Percentiles rank a stretch among this genome's conserved stretches.
Evolutionary conservation across 2,113 vertebrate genomes (phyloP).

Genomic region (Anser brachyrhynchus): DNA sequence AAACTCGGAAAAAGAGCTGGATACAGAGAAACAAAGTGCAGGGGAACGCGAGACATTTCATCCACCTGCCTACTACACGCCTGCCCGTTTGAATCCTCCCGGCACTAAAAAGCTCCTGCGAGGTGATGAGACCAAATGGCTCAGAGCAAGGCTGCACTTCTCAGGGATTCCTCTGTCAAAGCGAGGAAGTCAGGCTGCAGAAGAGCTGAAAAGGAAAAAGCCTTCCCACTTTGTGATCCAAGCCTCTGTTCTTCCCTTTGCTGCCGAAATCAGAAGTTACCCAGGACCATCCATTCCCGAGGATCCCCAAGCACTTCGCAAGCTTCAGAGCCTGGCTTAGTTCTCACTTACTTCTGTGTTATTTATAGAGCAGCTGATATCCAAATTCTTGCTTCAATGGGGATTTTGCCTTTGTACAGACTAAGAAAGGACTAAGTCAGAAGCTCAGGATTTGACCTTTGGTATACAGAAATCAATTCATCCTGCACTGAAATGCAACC

Average conservation of each 20-base stretch:
- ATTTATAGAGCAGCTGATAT: slow-evolving; percentile 53
- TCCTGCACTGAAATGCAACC: neutral
- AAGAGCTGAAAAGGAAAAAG: neutral
- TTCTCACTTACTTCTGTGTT: slow-evolving; percentile 23
- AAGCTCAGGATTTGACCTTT: slow-evolving; percentile 58
- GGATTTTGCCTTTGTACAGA: slow-evolving; percentile 39
- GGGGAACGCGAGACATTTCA: neutral
- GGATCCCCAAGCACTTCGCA: slow-evolving; percentile 17
- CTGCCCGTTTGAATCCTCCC: neutral
- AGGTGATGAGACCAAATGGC: slow-evolving; percentile 43
- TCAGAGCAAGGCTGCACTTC: slow-evolving; percentile 33
- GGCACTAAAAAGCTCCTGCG: neutral
- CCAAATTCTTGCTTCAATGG: slow-evolving; percentile 9
- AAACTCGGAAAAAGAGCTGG: neutral
- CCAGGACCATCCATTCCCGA: neutral
- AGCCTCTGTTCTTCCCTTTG: slow-evolving; percentile 61
- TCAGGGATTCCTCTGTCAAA: slow-evolving; percentile 52
- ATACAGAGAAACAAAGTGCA: neutral
- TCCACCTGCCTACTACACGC: neutral
- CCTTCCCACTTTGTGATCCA: neutral
- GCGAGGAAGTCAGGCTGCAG: slow-evolving; percentile 9
- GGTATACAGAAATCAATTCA: slow-evolving; percentile 27
- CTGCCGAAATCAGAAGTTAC: slow-evolving; percentile 46
- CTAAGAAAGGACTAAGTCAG: slow-evolving; percentile 39
- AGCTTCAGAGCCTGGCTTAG: slow-evolving; percentile 44